These are phyloP conservation scores for Hippolais icterina DNA, from an alignment of 2,113 vertebrate species.

Conservation along the genomic window DNA sequence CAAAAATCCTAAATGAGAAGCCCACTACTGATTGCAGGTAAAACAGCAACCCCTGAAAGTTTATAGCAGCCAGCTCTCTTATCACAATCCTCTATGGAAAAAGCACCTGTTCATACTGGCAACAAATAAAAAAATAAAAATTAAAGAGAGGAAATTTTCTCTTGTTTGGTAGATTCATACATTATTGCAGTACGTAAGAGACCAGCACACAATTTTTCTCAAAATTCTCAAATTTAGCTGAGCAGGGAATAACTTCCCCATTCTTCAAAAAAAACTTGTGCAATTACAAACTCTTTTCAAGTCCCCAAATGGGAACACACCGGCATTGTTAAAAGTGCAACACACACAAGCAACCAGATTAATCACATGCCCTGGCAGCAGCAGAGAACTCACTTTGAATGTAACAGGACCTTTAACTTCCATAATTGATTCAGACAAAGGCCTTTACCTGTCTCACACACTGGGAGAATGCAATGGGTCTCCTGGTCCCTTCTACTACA, in stretches of 20 bases:
- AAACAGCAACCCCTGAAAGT: background rate
- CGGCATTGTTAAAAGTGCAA: background rate
- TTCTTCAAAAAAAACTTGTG: background rate
- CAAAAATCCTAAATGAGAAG: background rate
- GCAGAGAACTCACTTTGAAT: background rate
- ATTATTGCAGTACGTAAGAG: background rate
- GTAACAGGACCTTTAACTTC: background rate
- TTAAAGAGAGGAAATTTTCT: background rate
- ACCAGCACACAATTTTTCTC: background rate
- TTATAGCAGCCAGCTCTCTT: background rate
- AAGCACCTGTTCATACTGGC: conserved; percentile 11
- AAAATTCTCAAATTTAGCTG: background rate
- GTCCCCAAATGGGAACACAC: background rate
- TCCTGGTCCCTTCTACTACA: background rate
- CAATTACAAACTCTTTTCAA: background rate
- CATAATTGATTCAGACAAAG: background rate
- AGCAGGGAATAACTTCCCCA: background rate
- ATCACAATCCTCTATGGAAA: background rate
- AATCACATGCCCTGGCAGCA: background rate
- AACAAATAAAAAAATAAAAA: background rate
- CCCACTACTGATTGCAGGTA: background rate
- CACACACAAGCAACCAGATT: background rate
- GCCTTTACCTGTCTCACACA: background rate
- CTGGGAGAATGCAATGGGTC: accelerated
- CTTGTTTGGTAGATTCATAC: background rate